Base-by-base conservation (phyloP, 2,113 vertebrate species). In the Perca flavescens region DNA sequence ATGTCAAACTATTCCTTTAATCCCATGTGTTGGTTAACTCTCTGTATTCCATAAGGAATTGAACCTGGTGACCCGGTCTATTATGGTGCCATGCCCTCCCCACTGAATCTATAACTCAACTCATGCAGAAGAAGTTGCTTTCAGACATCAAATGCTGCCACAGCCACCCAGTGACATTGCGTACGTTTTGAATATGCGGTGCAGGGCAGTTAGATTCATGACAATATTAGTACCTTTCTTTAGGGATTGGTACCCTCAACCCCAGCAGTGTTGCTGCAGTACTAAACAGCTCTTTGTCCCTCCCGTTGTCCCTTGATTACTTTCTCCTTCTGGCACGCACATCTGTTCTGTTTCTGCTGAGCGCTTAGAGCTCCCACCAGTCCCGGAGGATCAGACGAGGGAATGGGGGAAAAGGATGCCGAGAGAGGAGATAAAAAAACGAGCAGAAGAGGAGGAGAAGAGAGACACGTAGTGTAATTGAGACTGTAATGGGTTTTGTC, bases 401-500 rank as follows among this genome's bases (percentile, higher is more conserved):
- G 21, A 56, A n/a, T 12, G 31, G 56, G 58, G 13, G 9, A 15
- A n/a, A 54, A 36, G 22, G 60, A 58, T 50, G 54, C 31, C 0
- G 4, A 25, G 54, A 72, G 60, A 60, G 1, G 74, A 58, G 47
- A 80, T 84, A 10, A 40, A 71, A 68, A 88, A 80, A 79, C 22
- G 57, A 82, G 63, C 1, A 13, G 56, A 62, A 54, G 58, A 67
- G 25, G 60, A 80, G 71, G 36, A 58, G 11, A 25, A 14, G 21
- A 78, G 77, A 78, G 74, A 79, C 31, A 74, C 70, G 91, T 79
- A 78, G 88, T 64, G 80, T 94, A 95, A 95, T 94, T 94, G 93
- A 92, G 88, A 91, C 53, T 83, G 86, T 95, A 94, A 95, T 94
- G 86, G 91, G 88, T 95, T 93, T 94, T 93, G 94, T 94, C 94